Evolutionary conservation across 2,888 invertebrate genomes (phyloP).

Genomic region (Andrena trimmerana): DNA sequence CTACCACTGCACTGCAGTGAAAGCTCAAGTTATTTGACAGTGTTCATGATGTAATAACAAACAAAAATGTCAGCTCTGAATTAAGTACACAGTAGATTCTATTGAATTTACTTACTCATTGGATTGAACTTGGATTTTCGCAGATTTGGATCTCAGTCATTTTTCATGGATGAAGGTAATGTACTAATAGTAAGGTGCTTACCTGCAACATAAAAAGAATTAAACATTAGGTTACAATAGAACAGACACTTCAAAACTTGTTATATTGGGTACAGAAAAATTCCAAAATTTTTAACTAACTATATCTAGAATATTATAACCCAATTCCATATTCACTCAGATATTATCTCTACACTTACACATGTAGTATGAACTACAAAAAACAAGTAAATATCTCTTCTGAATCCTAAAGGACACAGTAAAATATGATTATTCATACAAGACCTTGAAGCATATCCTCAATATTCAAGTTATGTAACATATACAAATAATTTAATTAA

Average conservation of each 20-base stretch:
- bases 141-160: neutral
- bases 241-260: neutral
- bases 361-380: neutral
- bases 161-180: neutral
- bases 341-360: neutral
- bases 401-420: no score
- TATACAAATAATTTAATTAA: no score
- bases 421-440: no score
- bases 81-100: neutral
- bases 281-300: neutral
- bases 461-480: no score
- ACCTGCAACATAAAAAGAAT: constrained; percentile 22
- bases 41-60: neutral
- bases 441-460: no score
- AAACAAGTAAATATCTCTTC: no score
- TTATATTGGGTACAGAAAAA: no score
- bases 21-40: no score
- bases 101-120: constrained; percentile 10
- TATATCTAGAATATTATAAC: neutral
- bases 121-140: neutral
- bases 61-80: no score
- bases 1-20: no score
- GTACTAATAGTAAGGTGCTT: neutral
- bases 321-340: neutral
- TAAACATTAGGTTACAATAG: neutral